A percentile compares a stretch with the other conserved stretches of the same genome.
These are phyloP conservation scores for Clepsis dumicolana DNA, from an alignment of 2,888 invertebrate genomes.

Conservation along the genomic window DNA sequence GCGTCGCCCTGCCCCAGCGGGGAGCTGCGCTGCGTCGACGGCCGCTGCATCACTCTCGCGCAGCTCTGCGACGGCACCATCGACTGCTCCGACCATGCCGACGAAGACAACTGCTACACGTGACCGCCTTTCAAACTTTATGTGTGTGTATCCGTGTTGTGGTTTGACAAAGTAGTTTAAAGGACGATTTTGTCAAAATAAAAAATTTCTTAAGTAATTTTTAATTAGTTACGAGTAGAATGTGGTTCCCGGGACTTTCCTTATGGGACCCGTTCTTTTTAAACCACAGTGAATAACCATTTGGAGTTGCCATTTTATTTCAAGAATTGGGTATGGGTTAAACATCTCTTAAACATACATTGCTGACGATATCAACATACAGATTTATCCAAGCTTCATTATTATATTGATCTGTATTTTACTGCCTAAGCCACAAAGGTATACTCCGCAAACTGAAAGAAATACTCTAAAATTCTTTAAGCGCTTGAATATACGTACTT, in stretches of 20 bases:
- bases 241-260: no score
- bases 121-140: conserved; percentile 55
- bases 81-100: conserved; percentile 88
- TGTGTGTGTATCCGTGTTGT: neutral
- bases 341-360: neutral
- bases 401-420: neutral
- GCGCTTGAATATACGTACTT: neutral
- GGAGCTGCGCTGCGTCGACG: conserved; percentile 88
- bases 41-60: conserved; percentile 87
- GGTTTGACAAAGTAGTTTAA: neutral
- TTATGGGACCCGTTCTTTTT: no score
- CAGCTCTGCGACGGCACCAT: conserved; percentile 87
- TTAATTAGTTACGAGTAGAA: neutral
- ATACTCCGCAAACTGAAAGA: neutral
- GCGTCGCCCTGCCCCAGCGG: conserved; percentile 82
- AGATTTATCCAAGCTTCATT: neutral
- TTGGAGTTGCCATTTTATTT: neutral
- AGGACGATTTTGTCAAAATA: neutral
- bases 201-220: neutral
- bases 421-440: neutral
- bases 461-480: conserved; percentile 10
- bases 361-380: neutral
- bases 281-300: no score
- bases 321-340: neutral
- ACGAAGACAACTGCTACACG: conserved; percentile 88